A percentile compares a stretch with the other conserved stretches of the same genome.
Conservation (phyloP, 2,113 vertebrate species). For the Numida meleagris region DNA sequence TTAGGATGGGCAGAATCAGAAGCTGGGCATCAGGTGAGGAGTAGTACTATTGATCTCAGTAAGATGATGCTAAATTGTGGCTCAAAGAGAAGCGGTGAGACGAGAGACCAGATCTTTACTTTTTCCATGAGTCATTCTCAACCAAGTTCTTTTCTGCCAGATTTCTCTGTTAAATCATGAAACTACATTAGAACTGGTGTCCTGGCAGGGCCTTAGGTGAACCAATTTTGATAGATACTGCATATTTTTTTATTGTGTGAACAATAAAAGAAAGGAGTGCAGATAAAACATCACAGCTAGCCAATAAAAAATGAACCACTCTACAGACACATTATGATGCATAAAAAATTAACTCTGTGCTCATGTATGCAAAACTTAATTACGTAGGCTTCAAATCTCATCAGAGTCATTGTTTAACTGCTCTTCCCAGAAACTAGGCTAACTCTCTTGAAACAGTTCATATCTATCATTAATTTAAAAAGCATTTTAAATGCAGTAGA, state of each 20-base stretch:
- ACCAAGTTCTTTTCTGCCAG: neutral
- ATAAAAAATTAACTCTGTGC: slow-evolving; percentile 29
- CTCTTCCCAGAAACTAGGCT: slow-evolving; percentile 5
- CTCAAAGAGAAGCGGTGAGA: neutral
- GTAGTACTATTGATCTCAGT: neutral
- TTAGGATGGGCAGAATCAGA: neutral
- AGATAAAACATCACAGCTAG: neutral
- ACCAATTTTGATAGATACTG: neutral
- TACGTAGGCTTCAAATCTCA: slow-evolving; percentile 10
- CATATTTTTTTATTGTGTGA: neutral
- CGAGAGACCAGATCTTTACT: neutral
- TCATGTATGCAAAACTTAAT: slow-evolving; percentile 22
- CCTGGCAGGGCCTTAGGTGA: neutral
- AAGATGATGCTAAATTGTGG: neutral
- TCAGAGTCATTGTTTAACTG: slow-evolving; percentile 31
- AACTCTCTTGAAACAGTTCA: neutral
- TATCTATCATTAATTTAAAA: neutral
- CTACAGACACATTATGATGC: neutral
- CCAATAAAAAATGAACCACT: neutral
- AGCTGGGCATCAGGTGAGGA: neutral
- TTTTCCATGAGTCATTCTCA: neutral
- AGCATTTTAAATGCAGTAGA: neutral
- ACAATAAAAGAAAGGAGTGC: neutral
- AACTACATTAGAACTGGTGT: neutral
- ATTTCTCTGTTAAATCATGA: neutral